Evolutionary conservation across 2,113 vertebrate species (phyloP), one percentile per base, ranked within the genome.

Genomic region (Zootoca vivipara): DNA sequence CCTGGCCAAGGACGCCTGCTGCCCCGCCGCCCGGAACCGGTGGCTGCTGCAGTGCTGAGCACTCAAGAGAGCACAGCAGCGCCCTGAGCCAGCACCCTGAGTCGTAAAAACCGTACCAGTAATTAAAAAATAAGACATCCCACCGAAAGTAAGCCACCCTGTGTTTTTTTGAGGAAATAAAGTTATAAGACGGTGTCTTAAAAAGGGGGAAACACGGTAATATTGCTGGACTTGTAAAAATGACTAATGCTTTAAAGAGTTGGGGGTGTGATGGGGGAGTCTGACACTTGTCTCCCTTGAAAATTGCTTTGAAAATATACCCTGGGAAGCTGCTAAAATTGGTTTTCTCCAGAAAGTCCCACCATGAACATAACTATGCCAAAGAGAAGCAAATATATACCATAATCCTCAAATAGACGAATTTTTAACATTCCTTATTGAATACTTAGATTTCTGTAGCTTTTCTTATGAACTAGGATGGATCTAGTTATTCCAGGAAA

Each of bases 221-320:
- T 89, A 74, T 84, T 90, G 88, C 92, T 89, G 93, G 92, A 89
- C 92, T 46, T 92, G 88, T 73, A 83, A 92, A 93, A 72, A 91
- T 94, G 94, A 95, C 85, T 94, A 84, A 96, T 93, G 89, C 72
- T 92, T 70, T 2, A 85, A 78, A 58, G 85, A 93, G 87, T 90
- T 85, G 67, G 89, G 40, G 2, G 12, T 56, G 46, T 4, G 22
- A 13, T 38, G 56, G 4, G 15, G 13, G 30, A n/a, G 10, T 24
- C 10, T 15, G 46, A 35, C 91, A 90, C 80, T 93, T 91, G 93
- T 90, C 89, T 89, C 83, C 89, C 79, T 79, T 80, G 89, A 91
- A 94, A 93, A 90, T 83, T 90, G 64, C 91, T 80, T 92, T 88
- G 90, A 91, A 94, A 96, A 87, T 86, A 85, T 87, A 89, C 89